Percentiles rank a stretch among this genome's conserved stretches.
phyloP scores from a whole-genome alignment of 2,888 invertebrate species.

The Cephus spinipes region DNA sequence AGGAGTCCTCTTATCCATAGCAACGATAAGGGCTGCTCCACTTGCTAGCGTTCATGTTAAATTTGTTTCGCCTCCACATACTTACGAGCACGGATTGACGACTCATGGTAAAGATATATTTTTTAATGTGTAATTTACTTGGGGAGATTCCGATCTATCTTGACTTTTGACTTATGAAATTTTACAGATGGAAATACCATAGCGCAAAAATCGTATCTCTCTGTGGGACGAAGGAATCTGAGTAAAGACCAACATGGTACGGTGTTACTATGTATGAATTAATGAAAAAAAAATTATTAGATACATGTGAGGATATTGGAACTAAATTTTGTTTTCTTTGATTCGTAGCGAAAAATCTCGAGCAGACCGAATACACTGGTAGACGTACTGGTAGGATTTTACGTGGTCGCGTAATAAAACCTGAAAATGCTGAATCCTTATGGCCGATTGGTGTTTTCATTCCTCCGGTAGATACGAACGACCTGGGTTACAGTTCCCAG shows the following conservation, averaged over 20 bases:
- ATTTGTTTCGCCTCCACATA: conserved; percentile 58
- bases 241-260: conserved; percentile 37
- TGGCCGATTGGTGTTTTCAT: conserved; percentile 72
- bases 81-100: conserved; percentile 56
- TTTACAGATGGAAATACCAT: conserved; percentile 52
- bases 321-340: conserved; percentile 1
- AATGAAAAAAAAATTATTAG: neutral
- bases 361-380: neutral
- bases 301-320: neutral
- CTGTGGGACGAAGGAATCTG: conserved; percentile 49
- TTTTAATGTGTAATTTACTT: neutral
- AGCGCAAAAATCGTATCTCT: conserved; percentile 53
- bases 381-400: neutral
- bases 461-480: conserved; percentile 65
- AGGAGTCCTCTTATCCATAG: conserved; percentile 40
- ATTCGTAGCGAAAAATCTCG: conserved; percentile 22
- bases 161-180: neutral
- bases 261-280: neutral
- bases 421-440: conserved; percentile 68
- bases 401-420: conserved; percentile 25
- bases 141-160: neutral
- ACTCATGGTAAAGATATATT: conserved; percentile 49
- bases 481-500: conserved; percentile 62
- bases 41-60: conserved; percentile 57
- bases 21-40: conserved; percentile 45